phyloP scores from a whole-genome alignment of 1,140 invertebrate species.

The Musca domestica region DNA sequence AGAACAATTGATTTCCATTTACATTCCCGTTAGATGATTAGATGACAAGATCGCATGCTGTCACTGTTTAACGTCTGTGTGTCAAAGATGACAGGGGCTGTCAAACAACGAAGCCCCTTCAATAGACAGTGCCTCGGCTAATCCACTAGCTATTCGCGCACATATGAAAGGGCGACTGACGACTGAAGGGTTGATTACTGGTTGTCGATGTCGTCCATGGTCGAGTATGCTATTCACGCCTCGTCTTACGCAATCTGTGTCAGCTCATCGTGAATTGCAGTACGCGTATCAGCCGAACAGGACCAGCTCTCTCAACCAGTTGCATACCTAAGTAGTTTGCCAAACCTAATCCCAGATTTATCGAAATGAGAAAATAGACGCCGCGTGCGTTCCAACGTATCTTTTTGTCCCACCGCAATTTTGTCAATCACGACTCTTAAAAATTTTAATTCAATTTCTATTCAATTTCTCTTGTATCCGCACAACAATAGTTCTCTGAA shows the following conservation, averaged over 20 bases:
- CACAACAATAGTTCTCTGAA: no score
- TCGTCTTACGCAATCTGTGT: background rate
- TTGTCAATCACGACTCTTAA: no score
- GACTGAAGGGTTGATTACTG: background rate
- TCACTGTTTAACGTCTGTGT: background rate
- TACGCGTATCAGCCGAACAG: background rate
- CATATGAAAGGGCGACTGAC: no score
- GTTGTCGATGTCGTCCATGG: no score
- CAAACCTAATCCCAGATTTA: background rate
- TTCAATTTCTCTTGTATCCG: background rate
- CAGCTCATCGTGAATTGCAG: background rate
- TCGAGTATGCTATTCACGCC: background rate
- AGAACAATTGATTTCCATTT: no score
- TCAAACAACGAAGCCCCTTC: slow-evolving; percentile 7
- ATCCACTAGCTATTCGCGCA: background rate
- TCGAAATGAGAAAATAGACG: background rate
- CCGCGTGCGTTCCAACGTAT: background rate
- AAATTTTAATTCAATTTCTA: background rate
- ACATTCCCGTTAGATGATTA: no score
- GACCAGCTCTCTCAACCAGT: background rate
- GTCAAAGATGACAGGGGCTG: slow-evolving; percentile 6
- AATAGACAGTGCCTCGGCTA: no score
- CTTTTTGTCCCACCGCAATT: no score
- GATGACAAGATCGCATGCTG: no score
- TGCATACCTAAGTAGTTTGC: slow-evolving; percentile 12